These are phyloP conservation scores for Procavia capensis DNA, from an alignment of 2,113 vertebrate genomes.

Conservation along the genomic window DNA sequence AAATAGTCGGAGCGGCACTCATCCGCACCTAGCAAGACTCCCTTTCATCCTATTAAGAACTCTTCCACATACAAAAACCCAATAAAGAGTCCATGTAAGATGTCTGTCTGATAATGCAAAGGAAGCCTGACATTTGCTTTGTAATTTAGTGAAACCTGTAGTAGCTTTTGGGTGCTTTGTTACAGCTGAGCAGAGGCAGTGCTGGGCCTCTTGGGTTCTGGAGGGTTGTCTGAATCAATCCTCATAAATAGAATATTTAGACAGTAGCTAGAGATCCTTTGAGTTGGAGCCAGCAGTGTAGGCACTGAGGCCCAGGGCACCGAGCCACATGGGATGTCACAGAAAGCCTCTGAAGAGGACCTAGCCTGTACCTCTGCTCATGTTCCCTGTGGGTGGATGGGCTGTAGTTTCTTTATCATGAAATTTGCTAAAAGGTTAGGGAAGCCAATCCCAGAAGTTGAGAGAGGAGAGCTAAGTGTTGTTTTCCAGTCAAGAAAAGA, in stretches of 20 bases:
- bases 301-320: not conserved
- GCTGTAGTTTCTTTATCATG: not conserved
- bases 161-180: conserved; percentile 61
- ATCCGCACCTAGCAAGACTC: conserved; percentile 82
- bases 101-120: conserved; percentile 76
- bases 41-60: conserved; percentile 73
- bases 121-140: conserved; percentile 84
- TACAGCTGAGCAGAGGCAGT: conserved; percentile 23
- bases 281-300: not conserved
- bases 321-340: not conserved
- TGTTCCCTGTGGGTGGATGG: not conserved
- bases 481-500: not conserved
- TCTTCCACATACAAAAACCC: conserved; percentile 82
- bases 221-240: conserved; percentile 56
- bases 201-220: conserved; percentile 60
- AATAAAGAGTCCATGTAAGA: conserved; percentile 84
- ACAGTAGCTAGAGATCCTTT: conserved; percentile 64
- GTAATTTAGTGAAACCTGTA: conserved; percentile 82
- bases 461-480: not conserved
- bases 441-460: not conserved
- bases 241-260: conserved; percentile 75
- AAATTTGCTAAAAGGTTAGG: not conserved
- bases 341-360: not conserved
- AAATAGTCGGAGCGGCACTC: conserved; percentile 79
- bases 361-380: not conserved